A percentile compares a stretch with the other conserved stretches of the same genome.
These are phyloP conservation scores for Drosophila repletoides DNA, from an alignment of 1,140 invertebrate genomes.

Conservation along the genomic window DNA sequence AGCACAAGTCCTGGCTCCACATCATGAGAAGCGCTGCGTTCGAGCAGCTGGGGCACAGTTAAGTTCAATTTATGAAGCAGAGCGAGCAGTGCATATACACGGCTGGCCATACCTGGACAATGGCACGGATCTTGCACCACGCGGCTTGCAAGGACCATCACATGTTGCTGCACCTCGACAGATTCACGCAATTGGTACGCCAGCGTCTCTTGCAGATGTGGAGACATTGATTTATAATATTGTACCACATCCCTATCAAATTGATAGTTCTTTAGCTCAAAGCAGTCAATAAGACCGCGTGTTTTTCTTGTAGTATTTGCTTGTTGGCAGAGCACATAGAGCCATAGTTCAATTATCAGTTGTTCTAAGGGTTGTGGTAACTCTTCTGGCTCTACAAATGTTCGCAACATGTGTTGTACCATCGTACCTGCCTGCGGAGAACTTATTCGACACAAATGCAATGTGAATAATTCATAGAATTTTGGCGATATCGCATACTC, in stretches of 20 bases:
- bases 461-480: conserved; percentile 38
- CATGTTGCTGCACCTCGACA: background rate
- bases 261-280: conserved; percentile 50
- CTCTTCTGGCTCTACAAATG: background rate
- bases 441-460: conserved; percentile 56
- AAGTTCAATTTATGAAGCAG: conserved; percentile 4
- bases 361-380: background rate
- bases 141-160: background rate
- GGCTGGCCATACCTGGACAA: background rate
- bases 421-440: background rate
- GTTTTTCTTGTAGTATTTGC: background rate
- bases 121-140: background rate
- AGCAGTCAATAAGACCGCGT: conserved; percentile 1
- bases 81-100: conserved; percentile 21
- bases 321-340: conserved; percentile 28
- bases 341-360: conserved; percentile 42
- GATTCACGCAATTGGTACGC: conserved; percentile 2
- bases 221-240: conserved; percentile 3
- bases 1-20: conserved; percentile 41
- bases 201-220: background rate
- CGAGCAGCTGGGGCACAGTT: background rate
- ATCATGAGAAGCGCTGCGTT: background rate
- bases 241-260: conserved; percentile 20
- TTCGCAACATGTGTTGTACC: conserved; percentile 17
- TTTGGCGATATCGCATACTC: conserved; percentile 19